Conservation (phyloP, 2,888 invertebrate genomes). For the Orthonevra nobilis region DNA sequence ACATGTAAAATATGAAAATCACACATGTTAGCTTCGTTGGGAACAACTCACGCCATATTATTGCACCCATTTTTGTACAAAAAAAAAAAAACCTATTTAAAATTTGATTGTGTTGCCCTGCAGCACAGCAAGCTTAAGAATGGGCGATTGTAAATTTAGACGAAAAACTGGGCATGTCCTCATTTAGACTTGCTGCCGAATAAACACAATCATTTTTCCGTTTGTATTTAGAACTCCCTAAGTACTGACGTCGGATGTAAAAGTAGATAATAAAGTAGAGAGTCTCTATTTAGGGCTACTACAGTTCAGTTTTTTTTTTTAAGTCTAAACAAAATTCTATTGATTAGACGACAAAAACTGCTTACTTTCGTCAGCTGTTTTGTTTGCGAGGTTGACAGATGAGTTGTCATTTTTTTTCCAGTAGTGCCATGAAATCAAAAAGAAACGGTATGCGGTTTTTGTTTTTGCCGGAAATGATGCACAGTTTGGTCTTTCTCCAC, state of each 20-base stretch:
- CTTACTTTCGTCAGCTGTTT: constrained; percentile 27
- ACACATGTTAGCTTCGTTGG: constrained; percentile 90
- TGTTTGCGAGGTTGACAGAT: constrained; percentile 4
- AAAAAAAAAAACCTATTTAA: too few species aligned
- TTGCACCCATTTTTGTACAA: constrained; percentile 71
- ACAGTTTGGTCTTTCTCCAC: too few species aligned
- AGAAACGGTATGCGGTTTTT: too few species aligned
- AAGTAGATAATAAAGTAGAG: too few species aligned
- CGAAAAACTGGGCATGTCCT: background rate
- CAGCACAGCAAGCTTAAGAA: background rate
- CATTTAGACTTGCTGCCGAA: constrained; percentile 3
- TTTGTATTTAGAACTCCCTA: too few species aligned
- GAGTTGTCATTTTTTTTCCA: too few species aligned
- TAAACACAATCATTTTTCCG: too few species aligned
- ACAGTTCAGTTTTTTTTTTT: background rate
- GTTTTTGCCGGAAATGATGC: too few species aligned
- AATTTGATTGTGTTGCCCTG: background rate
- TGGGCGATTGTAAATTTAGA: background rate
- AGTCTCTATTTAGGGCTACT: too few species aligned
- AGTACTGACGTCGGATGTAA: too few species aligned
- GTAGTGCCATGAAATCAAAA: too few species aligned
- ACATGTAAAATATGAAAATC: constrained; percentile 92
- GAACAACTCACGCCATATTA: constrained; percentile 86
- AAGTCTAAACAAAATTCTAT: constrained; percentile 7
- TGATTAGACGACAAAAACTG: background rate